Percentiles rank a stretch among this genome's conserved stretches.
Conservation (phyloP, 1,140 invertebrate species). For the Drosophila ercepeae region DNA sequence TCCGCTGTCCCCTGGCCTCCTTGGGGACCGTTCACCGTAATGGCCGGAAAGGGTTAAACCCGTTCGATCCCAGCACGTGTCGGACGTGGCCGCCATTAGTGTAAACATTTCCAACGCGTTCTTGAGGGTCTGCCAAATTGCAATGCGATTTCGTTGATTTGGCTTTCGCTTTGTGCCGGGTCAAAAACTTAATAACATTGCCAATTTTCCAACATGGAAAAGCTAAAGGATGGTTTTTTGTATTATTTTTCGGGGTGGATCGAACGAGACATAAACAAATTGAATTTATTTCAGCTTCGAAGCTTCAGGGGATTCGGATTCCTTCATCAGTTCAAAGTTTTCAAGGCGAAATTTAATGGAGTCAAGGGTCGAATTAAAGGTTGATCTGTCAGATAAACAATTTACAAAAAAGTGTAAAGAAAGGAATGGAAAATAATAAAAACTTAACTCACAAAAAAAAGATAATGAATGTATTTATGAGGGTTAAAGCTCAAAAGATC, state of each 20-base stretch:
- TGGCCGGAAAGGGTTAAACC: conserved; percentile 29
- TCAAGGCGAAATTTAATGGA: not conserved
- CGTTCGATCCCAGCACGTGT: conserved; percentile 57
- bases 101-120: conserved; percentile 70
- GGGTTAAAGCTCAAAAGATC: not conserved
- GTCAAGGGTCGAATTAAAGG: conserved; percentile 2
- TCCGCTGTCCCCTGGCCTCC: conserved; percentile 2
- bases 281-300: conserved; percentile 19
- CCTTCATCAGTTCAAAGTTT: not conserved
- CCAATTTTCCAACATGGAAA: conserved; percentile 53
- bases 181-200: conserved; percentile 57
- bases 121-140: conserved; percentile 67
- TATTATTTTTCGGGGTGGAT: not conserved
- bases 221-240: not conserved
- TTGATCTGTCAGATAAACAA: not conserved
- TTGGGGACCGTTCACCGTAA: conserved; percentile 33
- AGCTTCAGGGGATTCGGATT: not conserved
- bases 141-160: conserved; percentile 32
- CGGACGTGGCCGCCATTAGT: conserved; percentile 63
- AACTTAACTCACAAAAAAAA: not conserved
- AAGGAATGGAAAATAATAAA: not conserved
- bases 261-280: conserved; percentile 25
- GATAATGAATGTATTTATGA: too few species aligned
- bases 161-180: conserved; percentile 23
- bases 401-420: not conserved